Conservation (phyloP, 2,797 vertebrate species). For the Sitta carolinensis region DNA sequence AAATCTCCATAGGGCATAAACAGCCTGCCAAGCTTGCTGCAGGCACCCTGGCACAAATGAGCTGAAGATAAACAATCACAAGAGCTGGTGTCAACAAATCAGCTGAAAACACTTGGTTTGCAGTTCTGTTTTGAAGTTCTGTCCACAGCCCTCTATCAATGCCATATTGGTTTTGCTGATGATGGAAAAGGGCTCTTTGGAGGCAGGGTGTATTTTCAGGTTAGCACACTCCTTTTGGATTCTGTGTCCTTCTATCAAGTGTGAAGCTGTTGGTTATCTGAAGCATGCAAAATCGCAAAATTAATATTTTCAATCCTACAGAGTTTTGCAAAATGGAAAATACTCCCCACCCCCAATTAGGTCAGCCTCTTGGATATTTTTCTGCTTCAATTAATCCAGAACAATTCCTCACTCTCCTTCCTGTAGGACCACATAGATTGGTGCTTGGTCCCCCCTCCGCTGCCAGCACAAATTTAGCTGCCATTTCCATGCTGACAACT, state of each 20-base stretch:
- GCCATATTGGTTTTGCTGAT: neutral
- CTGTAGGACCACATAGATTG: neutral
- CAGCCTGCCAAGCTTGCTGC: neutral
- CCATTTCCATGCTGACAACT: slow-evolving; percentile 30
- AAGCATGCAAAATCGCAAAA: neutral
- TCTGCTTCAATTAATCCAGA: neutral
- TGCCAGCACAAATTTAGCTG: slow-evolving; percentile 14
- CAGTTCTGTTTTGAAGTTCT: neutral
- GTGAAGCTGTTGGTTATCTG: neutral
- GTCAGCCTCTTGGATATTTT: neutral
- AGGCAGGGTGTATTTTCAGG: neutral
- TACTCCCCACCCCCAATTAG: neutral
- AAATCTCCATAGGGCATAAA: neutral
- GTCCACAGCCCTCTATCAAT: neutral
- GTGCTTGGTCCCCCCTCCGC: neutral
- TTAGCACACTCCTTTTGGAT: neutral
- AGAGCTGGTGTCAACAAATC: neutral
- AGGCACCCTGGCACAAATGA: neutral
- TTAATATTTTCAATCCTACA: neutral
- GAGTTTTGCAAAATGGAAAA: neutral
- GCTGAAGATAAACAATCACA: neutral
- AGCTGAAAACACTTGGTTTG: neutral
- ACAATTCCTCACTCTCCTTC: neutral
- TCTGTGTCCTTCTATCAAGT: neutral
- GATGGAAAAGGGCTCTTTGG: neutral